These are phyloP conservation scores for Columbina picui DNA, from an alignment of 2,113 vertebrate genomes.

Conservation along the genomic window DNA sequence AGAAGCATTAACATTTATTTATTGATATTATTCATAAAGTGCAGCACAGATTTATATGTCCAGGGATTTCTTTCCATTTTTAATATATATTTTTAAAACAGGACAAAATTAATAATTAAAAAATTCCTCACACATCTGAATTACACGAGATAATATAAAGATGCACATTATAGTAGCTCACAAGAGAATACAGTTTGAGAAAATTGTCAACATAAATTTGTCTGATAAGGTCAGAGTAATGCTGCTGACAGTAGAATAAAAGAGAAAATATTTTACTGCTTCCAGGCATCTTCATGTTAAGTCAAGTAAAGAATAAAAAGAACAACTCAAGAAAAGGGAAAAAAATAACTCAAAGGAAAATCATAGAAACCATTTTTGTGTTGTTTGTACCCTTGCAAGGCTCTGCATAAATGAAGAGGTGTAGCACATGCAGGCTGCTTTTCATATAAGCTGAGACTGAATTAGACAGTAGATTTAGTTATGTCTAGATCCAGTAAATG, in stretches of 20 bases:
- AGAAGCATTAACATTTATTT: conserved; percentile 61
- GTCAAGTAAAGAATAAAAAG: conserved; percentile 62
- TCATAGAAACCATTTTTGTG: neutral
- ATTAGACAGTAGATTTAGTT: neutral
- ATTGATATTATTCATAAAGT: conserved; percentile 63
- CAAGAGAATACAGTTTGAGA: conserved; percentile 49
- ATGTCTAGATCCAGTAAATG: neutral
- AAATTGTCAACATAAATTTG: conserved; percentile 67
- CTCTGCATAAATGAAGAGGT: neutral
- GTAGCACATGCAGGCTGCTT: neutral
- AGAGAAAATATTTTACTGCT: conserved; percentile 60
- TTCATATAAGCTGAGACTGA: neutral
- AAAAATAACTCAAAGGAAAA: neutral
- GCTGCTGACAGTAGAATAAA: conserved; percentile 57
- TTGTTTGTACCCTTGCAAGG: neutral
- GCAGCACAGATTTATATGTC: neutral
- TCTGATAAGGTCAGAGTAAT: conserved; percentile 73
- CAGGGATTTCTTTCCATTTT: conserved; percentile 44
- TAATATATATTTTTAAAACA: conserved; percentile 50
- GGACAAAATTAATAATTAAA: conserved; percentile 62
- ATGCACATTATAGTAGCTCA: conserved; percentile 39
- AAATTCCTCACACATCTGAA: conserved; percentile 28
- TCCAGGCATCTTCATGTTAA: conserved; percentile 57
- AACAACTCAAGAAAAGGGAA: conserved; percentile 13
- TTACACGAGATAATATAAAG: conserved; percentile 41